These are phyloP conservation scores for Varanus komodoensis DNA, from an alignment of 2,113 vertebrate species.

Conservation along the genomic window DNA sequence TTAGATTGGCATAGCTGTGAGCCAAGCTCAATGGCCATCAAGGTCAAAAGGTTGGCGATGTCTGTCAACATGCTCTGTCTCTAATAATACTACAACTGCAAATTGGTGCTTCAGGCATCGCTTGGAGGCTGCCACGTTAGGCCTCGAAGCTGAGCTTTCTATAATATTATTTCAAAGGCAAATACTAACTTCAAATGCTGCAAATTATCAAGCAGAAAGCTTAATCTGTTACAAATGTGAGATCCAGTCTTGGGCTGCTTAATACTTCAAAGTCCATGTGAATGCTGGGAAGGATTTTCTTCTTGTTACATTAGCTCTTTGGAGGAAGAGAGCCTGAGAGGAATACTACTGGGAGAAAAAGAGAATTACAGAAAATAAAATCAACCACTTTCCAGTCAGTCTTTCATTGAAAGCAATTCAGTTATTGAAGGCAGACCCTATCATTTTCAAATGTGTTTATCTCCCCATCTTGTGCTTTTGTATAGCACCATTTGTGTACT, in stretches of 20 bases:
- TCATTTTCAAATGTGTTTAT: not conserved
- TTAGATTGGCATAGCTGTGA: constrained; percentile 78
- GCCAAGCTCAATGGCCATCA: constrained; percentile 74
- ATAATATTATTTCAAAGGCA: constrained; percentile 60
- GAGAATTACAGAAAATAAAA: not conserved
- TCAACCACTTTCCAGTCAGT: not conserved
- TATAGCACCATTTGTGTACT: not conserved
- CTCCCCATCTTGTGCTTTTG: not conserved
- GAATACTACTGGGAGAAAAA: not conserved
- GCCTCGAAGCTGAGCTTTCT: constrained; percentile 65
- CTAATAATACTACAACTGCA: constrained; percentile 75
- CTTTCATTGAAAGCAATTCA: not conserved
- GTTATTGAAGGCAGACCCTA: not conserved
- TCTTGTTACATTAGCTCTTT: constrained; percentile 15
- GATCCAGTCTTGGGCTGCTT: constrained; percentile 38
- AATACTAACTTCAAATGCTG: constrained; percentile 65
- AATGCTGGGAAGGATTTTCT: not conserved
- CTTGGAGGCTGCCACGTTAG: constrained; percentile 66
- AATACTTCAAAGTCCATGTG: not conserved
- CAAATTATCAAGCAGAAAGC: constrained; percentile 48
- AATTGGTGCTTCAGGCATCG: constrained; percentile 61
- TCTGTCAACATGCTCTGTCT: constrained; percentile 77
- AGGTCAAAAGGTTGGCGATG: constrained; percentile 80
- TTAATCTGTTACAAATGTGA: constrained; percentile 53
- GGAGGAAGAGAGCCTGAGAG: not conserved